Base-by-base conservation (phyloP, 2,113 vertebrate species). In the Eulemur rufifrons region DNA sequence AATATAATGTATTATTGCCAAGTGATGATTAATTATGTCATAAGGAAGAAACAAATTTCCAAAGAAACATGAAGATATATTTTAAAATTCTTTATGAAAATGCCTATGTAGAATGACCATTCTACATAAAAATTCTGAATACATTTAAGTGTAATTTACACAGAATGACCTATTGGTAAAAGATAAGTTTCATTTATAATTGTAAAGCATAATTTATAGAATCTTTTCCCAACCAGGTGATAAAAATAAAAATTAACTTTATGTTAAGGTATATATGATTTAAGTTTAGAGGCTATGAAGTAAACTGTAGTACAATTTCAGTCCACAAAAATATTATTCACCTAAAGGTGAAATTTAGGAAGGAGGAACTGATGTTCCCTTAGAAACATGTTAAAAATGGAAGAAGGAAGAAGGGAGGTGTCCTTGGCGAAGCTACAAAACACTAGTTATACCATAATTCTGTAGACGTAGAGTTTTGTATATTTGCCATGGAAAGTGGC, bases 241-340 rank as follows among this genome's bases (percentile, higher is more conserved):
- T 80, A 88, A 93, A 95, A 92, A 59, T 73, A 81, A 59, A 32
- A 32, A 59, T 64, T 82, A 63, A 69, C 59, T 92, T n/a, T 71
- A 78, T 85, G 63, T 80, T 84, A 59, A 89, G 20, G 7, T 47
- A 4, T 27, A 32, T 64, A 32, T 52, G 13, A 77, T 56, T 45
- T 69, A 80, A 89, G n/a, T 86, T 69, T 82, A 74, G 66, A 84
- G n/a, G 4, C 34, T 71, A 59, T 47, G 27, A 94, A 81, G 39
- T 76, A 20, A 82, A 68, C 87, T 95, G 92, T 84, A 66, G 15
- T 81, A 59, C 4, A 85, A 80, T 77, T 88, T 61, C 8, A 94
- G 8, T 25, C 14, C 25, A 85, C 25, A 81, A 73, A 83, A 1
- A 89, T 18, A 89, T 95, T 76, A 45, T 76, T 63, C 64, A 52